These are phyloP conservation scores for Macaria liturata DNA, from an alignment of 2,888 invertebrate species.

Conservation along the genomic window DNA sequence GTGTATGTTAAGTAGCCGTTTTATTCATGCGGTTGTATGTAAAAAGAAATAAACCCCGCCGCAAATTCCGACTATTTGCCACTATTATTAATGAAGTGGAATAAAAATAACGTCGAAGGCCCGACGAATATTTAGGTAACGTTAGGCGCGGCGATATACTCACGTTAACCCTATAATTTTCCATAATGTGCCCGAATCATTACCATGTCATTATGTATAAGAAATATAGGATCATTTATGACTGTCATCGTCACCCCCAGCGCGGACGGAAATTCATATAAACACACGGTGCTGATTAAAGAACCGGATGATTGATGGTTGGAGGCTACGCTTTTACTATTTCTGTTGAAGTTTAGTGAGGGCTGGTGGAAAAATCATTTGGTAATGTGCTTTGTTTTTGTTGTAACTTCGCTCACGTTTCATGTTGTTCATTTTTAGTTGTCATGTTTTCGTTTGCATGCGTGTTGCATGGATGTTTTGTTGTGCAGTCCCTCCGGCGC, in stretches of 20 bases:
- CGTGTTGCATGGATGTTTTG: slow-evolving; percentile 74
- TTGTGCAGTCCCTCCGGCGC: slow-evolving; percentile 74
- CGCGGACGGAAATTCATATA: slow-evolving; percentile 18
- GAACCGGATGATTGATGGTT: slow-evolving; percentile 17
- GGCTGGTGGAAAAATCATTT: slow-evolving; percentile 2
- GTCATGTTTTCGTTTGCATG: slow-evolving; percentile 57
- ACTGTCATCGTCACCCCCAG: slow-evolving; percentile 17
- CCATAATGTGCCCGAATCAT: slow-evolving; percentile 10
- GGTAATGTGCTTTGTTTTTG: slow-evolving; percentile 16
- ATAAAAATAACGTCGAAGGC: no score
- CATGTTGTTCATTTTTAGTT: slow-evolving; percentile 37
- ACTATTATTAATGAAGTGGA: no score
- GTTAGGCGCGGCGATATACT: background rate
- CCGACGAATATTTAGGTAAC: background rate
- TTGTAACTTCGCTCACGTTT: slow-evolving; percentile 16
- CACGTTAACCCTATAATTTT: slow-evolving; percentile 5
- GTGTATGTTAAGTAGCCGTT: no score
- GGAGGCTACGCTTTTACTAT: slow-evolving; percentile 7
- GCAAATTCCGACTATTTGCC: no score
- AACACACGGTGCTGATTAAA: slow-evolving; percentile 21
- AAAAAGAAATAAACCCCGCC: no score
- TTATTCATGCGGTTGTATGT: no score
- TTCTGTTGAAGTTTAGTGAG: slow-evolving; percentile 12
- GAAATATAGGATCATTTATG: slow-evolving; percentile 19
- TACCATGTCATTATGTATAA: slow-evolving; percentile 11